These are phyloP conservation scores for Proteles cristata DNA, from an alignment of 2,113 vertebrate species.

Conservation along the genomic window DNA sequence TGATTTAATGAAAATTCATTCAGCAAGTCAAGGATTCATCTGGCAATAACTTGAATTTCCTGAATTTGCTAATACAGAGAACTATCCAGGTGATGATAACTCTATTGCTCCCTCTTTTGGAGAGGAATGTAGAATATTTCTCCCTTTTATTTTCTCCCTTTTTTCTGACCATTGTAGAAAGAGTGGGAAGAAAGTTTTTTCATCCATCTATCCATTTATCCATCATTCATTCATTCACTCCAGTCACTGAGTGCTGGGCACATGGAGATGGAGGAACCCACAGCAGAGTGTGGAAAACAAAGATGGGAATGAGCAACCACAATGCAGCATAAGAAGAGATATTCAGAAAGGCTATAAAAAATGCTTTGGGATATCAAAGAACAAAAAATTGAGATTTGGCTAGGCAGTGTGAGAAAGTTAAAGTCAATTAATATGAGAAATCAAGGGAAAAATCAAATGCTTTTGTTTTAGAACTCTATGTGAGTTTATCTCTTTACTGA, in stretches of 20 bases:
- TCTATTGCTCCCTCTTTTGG: constrained; percentile 56
- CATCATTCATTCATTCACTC: not conserved
- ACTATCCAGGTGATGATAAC: not conserved
- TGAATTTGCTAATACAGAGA: not conserved
- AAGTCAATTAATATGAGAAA: not conserved
- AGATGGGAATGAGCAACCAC: not conserved
- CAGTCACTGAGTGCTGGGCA: not conserved
- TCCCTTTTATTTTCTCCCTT: not conserved
- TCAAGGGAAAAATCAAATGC: not conserved
- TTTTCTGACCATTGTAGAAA: not conserved
- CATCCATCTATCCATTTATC: not conserved
- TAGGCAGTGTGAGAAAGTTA: not conserved
- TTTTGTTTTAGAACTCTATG: not conserved
- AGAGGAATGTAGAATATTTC: constrained; percentile 22
- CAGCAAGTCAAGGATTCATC: constrained; percentile 8
- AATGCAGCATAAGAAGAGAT: not conserved
- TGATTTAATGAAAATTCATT: constrained; percentile 40
- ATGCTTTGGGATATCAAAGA: not conserved
- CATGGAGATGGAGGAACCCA: not conserved
- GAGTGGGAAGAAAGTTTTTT: not conserved
- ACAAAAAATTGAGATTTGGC: not conserved
- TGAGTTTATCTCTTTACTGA: not conserved
- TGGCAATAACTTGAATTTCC: constrained; percentile 22
- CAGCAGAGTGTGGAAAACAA: not conserved
- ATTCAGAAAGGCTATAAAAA: not conserved